Evolutionary conservation across 2,113 vertebrate species (phyloP), one percentile per base, ranked within the genome.

Genomic region (Oryzias javanicus): DNA sequence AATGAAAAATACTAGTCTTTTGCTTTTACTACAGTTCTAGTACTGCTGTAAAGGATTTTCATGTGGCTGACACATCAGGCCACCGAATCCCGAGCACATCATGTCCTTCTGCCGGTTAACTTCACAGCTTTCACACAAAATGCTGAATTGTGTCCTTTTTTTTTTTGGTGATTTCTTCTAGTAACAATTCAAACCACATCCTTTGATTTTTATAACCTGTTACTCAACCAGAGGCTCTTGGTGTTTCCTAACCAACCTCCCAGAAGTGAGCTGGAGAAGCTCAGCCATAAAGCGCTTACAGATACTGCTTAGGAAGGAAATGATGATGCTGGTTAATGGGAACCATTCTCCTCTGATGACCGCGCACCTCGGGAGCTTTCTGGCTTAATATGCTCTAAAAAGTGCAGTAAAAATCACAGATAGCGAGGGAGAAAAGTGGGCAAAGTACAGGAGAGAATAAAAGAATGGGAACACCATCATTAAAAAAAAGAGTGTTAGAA

Each of bases 241-340:
- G 63, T 66, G 42, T 72, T 78, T 80, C 60, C 61, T 52, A 35
- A 53, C 22, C 44, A 47, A 27, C 50, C 45, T 72, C 71, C 73
- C 70, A 25, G 56, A 84, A 74, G 78, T 80, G 70, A 64, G 59
- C 78, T 86, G 76, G 63, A 48, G 69, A 81, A 55, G 49, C 66
- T 82, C 62, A 76, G 58, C 70, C 67, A 83, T 84, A 80, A 87
- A 86, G 67, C 42, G 50, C 70, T 73, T n/a, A 50, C 49, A 68
- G 72, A 82, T 69, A 70, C 67, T 70, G 64, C 72, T 79, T 72
- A 52, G 76, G 75, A 78, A 84, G 76, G 81, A 86, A 87, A 82
- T 70, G 80, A 86, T 89, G 76, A 87, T 77, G 82, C 68, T 18
- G 35, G 70, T 67, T 86, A 86, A 87, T 89, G 85, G 80, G 82